A percentile compares a stretch with the other conserved stretches of the same genome.
Conservation (phyloP, 2,113 vertebrate genomes). For the Stomatorhinus ivindoensis region DNA sequence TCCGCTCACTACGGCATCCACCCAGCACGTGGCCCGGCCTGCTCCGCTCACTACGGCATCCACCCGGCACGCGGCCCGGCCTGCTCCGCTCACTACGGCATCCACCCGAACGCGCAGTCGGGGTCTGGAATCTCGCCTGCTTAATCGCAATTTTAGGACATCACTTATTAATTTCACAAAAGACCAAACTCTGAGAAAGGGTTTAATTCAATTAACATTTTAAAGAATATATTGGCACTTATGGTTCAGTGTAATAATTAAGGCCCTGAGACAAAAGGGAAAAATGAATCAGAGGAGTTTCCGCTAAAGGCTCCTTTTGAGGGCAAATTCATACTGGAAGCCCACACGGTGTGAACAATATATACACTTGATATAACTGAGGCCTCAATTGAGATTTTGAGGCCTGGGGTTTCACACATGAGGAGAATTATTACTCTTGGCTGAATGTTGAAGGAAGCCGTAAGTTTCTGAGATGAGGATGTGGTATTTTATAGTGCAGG, state of each 20-base stretch:
- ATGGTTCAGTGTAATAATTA: constrained; percentile 2
- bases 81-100: not conserved
- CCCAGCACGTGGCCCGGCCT: not conserved
- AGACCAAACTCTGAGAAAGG: constrained; percentile 23
- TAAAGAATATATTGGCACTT: constrained; percentile 19
- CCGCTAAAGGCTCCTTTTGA: not conserved
- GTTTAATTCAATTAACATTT: constrained; percentile 30
- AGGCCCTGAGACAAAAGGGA: not conserved
- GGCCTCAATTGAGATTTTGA: not conserved
- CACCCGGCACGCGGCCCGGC: not conserved
- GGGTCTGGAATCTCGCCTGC: not conserved
- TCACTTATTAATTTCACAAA: constrained; percentile 26
- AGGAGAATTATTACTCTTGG: not conserved
- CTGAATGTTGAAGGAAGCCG: not conserved
- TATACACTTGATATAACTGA: not conserved
- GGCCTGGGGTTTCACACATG: not conserved
- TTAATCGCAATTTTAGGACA: constrained; percentile 29
- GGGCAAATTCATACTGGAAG: not conserved
- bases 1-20: not conserved
- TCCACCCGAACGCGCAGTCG: constrained; percentile 9
- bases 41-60: not conserved
- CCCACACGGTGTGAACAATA: not conserved
- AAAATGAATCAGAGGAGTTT: not conserved
- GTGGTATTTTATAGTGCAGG: not conserved
- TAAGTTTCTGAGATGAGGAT: not conserved